These are phyloP conservation scores for Apogon talboti DNA, from an alignment of 2,797 vertebrate species.

Conservation along the genomic window DNA sequence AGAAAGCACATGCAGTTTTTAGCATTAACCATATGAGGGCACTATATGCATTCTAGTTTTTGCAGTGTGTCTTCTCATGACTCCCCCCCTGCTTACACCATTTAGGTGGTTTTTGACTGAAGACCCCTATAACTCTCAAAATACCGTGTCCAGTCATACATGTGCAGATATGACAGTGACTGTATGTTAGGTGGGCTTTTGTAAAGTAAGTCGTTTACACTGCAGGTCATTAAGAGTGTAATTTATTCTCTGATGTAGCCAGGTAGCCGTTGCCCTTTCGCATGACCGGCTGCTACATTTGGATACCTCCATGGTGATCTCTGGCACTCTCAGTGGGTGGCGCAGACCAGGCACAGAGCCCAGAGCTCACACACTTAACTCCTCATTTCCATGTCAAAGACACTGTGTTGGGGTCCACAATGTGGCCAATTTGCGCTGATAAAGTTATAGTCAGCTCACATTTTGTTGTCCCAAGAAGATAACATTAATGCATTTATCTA, in stretches of 20 bases:
- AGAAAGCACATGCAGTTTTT: constrained; percentile 52
- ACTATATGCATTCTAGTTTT: constrained; percentile 58
- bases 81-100: constrained; percentile 21
- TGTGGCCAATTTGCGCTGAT: constrained; percentile 86
- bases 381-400: constrained; percentile 88
- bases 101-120: constrained; percentile 33
- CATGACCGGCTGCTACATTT: constrained; percentile 77
- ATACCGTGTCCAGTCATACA: constrained; percentile 8
- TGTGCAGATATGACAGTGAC: background rate
- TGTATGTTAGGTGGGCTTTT: background rate
- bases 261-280: constrained; percentile 79
- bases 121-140: constrained; percentile 23
- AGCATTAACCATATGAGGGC: constrained; percentile 76
- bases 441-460: constrained; percentile 84
- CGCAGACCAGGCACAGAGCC: constrained; percentile 78
- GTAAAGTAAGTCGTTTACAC: constrained; percentile 32
- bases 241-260: constrained; percentile 73
- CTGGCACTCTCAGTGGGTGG: constrained; percentile 84
- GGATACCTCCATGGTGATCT: constrained; percentile 79
- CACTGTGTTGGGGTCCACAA: constrained; percentile 73
- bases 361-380: constrained; percentile 83
- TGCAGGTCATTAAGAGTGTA: constrained; percentile 45
- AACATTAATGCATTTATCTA: constrained; percentile 82
- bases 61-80: constrained; percentile 7
- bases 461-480: constrained; percentile 78